A percentile compares a stretch with the other conserved stretches of the same genome.
Conservation (phyloP, 1,140 invertebrate species). For the Eurytemora carolleeae region DNA sequence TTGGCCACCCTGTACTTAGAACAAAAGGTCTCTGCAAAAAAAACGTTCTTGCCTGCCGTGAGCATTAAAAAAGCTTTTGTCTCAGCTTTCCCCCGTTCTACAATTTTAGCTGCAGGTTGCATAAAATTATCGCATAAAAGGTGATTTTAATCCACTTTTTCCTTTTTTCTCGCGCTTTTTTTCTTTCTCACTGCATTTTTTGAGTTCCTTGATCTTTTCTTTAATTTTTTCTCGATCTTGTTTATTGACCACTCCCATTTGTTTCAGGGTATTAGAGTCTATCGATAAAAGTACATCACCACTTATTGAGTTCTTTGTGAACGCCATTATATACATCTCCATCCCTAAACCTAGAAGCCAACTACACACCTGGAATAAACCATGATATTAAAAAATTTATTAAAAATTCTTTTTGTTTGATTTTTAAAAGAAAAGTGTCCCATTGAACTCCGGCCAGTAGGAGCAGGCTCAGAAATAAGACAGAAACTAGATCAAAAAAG, state of each 20-base stretch:
- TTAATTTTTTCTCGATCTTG: not conserved
- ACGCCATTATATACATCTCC: not conserved
- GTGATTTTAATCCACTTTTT: no score
- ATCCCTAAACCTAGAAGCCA: not conserved
- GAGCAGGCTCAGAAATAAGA: no score
- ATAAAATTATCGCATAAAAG: no score
- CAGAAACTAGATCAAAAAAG: no score
- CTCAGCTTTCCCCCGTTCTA: no score
- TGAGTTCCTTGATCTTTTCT: not conserved
- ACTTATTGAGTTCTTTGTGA: not conserved
- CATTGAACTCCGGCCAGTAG: no score
- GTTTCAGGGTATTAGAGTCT: not conserved
- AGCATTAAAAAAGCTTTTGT: no score
- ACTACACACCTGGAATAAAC: not conserved
- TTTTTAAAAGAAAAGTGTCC: not conserved
- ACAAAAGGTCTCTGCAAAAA: no score
- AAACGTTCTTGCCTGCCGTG: no score
- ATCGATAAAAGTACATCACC: not conserved
- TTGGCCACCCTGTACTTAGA: no score
- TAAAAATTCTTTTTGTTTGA: not conserved
- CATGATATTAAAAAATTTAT: not conserved
- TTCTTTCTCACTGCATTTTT: not conserved
- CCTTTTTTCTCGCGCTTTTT: not conserved
- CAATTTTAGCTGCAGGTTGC: no score
- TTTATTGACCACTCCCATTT: not conserved